Conservation (phyloP, 2,888 invertebrate genomes). For the Myopa testacea region DNA sequence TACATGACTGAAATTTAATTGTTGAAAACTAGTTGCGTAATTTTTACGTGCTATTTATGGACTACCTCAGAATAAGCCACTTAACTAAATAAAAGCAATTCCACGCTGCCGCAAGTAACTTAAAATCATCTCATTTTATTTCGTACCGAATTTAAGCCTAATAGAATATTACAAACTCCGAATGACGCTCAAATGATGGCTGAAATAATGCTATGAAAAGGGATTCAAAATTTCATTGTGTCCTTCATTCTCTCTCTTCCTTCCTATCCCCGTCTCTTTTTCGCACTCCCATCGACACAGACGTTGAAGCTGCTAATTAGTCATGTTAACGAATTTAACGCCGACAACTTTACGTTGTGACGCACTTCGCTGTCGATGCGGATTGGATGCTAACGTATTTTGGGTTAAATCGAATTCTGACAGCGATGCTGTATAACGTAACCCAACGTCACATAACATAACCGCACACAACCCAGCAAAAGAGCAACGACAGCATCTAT, state of each 20-base stretch:
- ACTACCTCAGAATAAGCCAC: background rate
- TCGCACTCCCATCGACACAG: background rate
- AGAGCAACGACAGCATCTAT: no score
- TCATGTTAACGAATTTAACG: conserved; percentile 29
- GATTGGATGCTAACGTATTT: background rate
- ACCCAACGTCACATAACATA: background rate
- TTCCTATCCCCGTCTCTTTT: background rate
- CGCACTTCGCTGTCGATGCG: conserved; percentile 3
- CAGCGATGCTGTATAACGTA: background rate
- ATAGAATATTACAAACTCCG: no score
- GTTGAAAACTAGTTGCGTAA: background rate
- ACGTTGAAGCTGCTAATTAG: conserved; percentile 14
- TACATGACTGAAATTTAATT: background rate
- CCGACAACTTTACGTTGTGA: conserved; percentile 2
- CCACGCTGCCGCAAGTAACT: no score
- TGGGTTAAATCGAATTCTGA: conserved; percentile 12
- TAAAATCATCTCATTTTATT: background rate
- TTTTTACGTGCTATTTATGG: conserved; percentile 3
- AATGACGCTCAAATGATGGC: no score
- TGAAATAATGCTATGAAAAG: no score
- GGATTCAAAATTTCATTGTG: no score
- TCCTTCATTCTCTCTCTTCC: background rate
- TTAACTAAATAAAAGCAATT: no score
- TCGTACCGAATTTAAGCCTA: background rate
- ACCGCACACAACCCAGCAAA: background rate